Base-by-base conservation (phyloP, 2,113 vertebrate species). In the Peromyscus polionotus region DNA sequence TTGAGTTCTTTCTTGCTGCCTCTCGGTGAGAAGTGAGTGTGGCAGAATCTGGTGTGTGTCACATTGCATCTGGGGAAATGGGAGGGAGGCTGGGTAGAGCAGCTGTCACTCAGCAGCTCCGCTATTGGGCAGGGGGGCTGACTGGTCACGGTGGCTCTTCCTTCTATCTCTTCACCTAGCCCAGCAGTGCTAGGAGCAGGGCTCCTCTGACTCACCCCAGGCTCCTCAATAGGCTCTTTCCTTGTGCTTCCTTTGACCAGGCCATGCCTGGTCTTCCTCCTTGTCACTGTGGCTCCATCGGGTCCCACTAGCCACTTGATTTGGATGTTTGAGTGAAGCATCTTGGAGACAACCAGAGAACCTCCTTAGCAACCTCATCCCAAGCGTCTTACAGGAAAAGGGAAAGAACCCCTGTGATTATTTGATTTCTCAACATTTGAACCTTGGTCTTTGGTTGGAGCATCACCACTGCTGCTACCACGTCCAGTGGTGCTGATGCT, bases 381-480 rank as follows among this genome's bases (percentile, higher is more conserved):
- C 7, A 57, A 5, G 9, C 12, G 63, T 67, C 72, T 86, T n/a
- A 3, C 7, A 13, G 42, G 63, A 51, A 54, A 83, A 79, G 36
- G 77, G 9, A 63, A 54, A 83, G 12, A 63, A 54, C 17, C 4
- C 36, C 48, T 84, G 42, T 1, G 7, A 19, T 84, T 90, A 33
- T 73, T 92, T 17, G 31, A 42, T 26, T 84, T 67, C 57, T 31
- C 10, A 54, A 72, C 51, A 26, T 9, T 33, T 17, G 57, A 90
- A 72, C n/a, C n/a, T 72, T 85, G 92, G 17, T 63, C 59, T 95
- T 79, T 57, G 10, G 61, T 83, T 95, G 81, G 70, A 93, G 39
- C 93, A 48, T n/a, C 7, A 5, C 12, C 19, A 6, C 8, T 16
- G 81, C 57, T 81, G 51, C 33, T 1, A 31, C n/a, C 39, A 63